phyloP scores from a whole-genome alignment of 2,113 vertebrate genomes.

The Psittacara wagleri region DNA sequence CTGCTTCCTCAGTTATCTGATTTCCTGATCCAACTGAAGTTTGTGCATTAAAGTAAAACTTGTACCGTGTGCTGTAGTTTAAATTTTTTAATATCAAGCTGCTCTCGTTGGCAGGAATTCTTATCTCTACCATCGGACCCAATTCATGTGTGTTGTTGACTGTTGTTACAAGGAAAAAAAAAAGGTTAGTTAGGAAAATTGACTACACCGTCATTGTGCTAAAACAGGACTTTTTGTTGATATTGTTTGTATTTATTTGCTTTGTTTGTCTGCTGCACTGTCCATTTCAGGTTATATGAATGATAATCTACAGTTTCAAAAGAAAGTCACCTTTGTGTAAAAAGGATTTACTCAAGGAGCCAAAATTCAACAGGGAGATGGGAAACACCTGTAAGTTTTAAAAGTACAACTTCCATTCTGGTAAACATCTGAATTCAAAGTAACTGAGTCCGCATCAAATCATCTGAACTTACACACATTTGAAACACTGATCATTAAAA shows the following conservation, averaged over 20 bases:
- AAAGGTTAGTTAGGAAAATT: neutral
- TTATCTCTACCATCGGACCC: constrained; percentile 86
- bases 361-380: neutral
- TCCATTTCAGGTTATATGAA: neutral
- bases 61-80: constrained; percentile 95
- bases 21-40: constrained; percentile 86
- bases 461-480: neutral
- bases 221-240: neutral
- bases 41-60: constrained; percentile 93
- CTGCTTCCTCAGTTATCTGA: constrained; percentile 86
- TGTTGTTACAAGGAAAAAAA: constrained; percentile 61
- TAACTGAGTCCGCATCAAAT: neutral
- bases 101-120: constrained; percentile 90
- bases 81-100: constrained; percentile 88
- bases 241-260: neutral
- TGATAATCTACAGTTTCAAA: neutral
- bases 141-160: constrained; percentile 94
- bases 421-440: neutral
- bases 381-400: neutral
- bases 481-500: neutral
- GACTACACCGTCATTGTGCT: neutral
- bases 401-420: neutral
- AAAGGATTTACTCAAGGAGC: neutral
- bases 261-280: neutral
- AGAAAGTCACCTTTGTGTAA: neutral